Evolutionary conservation across 2,888 invertebrate genomes (phyloP).

Genomic region (Plagodis dolabraria): DNA sequence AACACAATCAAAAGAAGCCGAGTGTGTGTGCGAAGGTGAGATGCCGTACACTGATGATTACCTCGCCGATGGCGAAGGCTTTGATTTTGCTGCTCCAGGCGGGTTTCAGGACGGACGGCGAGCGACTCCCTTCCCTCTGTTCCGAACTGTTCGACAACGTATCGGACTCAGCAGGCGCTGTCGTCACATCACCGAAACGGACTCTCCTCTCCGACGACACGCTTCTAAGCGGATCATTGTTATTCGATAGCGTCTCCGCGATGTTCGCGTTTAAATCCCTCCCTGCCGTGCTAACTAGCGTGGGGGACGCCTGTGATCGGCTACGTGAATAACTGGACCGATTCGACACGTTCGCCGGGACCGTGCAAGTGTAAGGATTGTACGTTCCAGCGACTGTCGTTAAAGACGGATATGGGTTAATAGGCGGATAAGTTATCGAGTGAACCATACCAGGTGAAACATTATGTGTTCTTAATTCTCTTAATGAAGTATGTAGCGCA

Average conservation of each 20-base stretch:
- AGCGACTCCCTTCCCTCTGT: slow-evolving; percentile 65
- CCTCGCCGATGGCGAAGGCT: slow-evolving; percentile 85
- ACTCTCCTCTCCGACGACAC: slow-evolving; percentile 80
- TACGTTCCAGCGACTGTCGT: slow-evolving; percentile 80
- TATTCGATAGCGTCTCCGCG: slow-evolving; percentile 58
- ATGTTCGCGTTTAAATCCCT: slow-evolving; percentile 73
- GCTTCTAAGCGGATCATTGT: slow-evolving; percentile 65
- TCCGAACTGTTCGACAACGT: slow-evolving; percentile 69
- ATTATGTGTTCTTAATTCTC: slow-evolving; percentile 65
- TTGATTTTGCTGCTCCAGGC: slow-evolving; percentile 83
- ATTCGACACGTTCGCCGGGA: slow-evolving; percentile 62
- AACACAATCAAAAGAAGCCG: slow-evolving; percentile 83
- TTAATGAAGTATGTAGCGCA: slow-evolving; percentile 62
- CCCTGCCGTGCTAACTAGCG: slow-evolving; percentile 59
- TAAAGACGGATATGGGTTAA: slow-evolving; percentile 76
- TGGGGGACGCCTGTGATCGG: slow-evolving; percentile 56
- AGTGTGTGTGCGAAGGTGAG: slow-evolving; percentile 70
- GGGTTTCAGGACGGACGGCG: slow-evolving; percentile 73
- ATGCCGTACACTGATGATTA: slow-evolving; percentile 80
- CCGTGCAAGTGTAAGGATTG: slow-evolving; percentile 75
- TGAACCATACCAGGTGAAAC: slow-evolving; percentile 68
- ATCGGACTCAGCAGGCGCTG: slow-evolving; percentile 70
- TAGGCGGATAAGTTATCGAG: slow-evolving; percentile 76
- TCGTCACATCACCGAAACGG: slow-evolving; percentile 77
- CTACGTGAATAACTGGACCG: slow-evolving; percentile 52